Evolutionary conservation across 2,888 invertebrate species (phyloP).

Genomic region (Rhyacophila evoluta): DNA sequence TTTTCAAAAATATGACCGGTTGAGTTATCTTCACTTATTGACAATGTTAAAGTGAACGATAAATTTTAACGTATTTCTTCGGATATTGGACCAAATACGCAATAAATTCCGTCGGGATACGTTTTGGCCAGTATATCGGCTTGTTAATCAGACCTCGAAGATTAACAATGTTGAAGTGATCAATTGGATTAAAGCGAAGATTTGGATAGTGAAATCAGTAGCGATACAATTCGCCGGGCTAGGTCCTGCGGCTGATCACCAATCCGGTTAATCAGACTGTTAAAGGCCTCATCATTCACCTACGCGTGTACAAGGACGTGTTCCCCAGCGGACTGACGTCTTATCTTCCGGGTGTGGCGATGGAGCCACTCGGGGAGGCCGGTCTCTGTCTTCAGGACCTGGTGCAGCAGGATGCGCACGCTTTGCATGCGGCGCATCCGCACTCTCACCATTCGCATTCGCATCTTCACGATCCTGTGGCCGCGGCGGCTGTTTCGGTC

Average conservation of each 20-base stretch:
- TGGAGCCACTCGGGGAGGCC: constrained; percentile 78
- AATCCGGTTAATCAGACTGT: neutral
- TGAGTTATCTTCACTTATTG: neutral
- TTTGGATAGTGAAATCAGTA: neutral
- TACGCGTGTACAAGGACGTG: constrained; percentile 70
- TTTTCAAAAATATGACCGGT: neutral
- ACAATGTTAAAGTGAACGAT: neutral
- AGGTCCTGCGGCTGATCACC: constrained; percentile 3
- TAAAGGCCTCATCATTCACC: constrained; percentile 68
- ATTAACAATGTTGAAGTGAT: neutral
- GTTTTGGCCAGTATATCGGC: no score
- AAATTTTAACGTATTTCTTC: neutral
- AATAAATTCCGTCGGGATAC: no score
- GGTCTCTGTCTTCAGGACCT: constrained; percentile 82
- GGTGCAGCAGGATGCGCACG: constrained; percentile 66
- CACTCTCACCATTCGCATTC: constrained; percentile 68
- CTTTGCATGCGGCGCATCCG: constrained; percentile 65
- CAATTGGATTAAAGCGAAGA: neutral
- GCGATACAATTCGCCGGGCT: neutral
- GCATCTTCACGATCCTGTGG: constrained; percentile 69
- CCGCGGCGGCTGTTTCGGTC: constrained; percentile 69
- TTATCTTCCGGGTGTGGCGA: constrained; percentile 69
- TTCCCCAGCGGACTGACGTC: constrained; percentile 61
- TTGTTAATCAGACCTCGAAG: no score
- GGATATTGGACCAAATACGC: neutral